Conservation (phyloP, 2,888 invertebrate species). For the Caenorhabditis virilis region DNA sequence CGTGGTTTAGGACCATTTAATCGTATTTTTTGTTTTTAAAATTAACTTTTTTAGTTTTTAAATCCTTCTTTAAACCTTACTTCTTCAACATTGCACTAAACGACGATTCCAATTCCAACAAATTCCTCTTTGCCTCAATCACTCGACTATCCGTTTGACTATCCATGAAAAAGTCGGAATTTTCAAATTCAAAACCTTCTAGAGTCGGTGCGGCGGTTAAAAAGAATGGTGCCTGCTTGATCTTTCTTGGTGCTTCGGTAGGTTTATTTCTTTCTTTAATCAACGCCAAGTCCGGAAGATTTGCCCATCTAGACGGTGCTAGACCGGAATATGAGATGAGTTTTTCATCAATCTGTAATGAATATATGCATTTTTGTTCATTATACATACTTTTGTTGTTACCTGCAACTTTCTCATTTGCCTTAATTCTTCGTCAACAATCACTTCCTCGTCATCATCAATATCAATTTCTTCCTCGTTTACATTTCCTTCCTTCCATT, state of each 20-base stretch:
- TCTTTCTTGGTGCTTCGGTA: conserved; percentile 80
- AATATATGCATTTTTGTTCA: background rate
- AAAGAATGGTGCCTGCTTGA: conserved; percentile 92
- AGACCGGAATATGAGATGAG: conserved; percentile 82
- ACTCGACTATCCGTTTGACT: conserved; percentile 25
- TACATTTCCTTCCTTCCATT: conserved; percentile 18
- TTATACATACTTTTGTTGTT: too few relatives aligned
- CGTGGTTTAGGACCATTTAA: too few relatives aligned
- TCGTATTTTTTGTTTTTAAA: too few relatives aligned
- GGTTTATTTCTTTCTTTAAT: conserved; percentile 89
- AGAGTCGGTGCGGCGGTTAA: conserved; percentile 86
- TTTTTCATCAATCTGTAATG: conserved; percentile 18
- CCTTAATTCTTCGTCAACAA: conserved; percentile 20
- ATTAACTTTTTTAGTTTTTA: too few relatives aligned
- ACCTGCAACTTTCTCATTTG: conserved; percentile 10
- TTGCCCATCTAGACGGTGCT: conserved; percentile 83
- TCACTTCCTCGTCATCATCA: conserved; percentile 26
- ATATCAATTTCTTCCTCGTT: background rate
- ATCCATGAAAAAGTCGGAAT: conserved; percentile 14
- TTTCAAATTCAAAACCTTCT: conserved; percentile 78
- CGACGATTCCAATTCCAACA: conserved; percentile 53
- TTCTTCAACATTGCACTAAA: conserved; percentile 35
- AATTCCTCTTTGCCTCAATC: conserved; percentile 50
- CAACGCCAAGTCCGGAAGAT: conserved; percentile 83
- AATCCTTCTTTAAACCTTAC: too few relatives aligned